Percentiles rank a stretch among this genome's conserved stretches.
These are phyloP conservation scores for Taenioides sp. DNA, from an alignment of 2,797 vertebrate species.

Conservation along the genomic window DNA sequence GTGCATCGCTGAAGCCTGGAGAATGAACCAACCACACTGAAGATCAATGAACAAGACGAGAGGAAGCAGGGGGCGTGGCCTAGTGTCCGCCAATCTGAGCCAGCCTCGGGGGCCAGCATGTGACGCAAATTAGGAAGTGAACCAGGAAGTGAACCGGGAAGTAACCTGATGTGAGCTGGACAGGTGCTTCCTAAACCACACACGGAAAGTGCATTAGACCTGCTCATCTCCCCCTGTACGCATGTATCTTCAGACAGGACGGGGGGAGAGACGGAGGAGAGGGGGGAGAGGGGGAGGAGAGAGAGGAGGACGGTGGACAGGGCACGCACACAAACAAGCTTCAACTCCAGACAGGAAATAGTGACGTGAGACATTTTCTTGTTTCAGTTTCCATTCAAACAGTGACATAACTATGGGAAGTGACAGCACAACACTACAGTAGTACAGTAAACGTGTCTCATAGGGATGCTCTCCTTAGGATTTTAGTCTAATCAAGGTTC, in stretches of 20 bases:
- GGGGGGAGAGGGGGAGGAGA: neutral
- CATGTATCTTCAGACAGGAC: too few species aligned
- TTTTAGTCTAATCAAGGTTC: too few species aligned
- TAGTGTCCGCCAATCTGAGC: constrained; percentile 67
- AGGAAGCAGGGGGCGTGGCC: constrained; percentile 70
- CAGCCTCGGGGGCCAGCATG: constrained; percentile 74
- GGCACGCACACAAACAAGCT: constrained; percentile 73
- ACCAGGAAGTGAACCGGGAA: constrained; percentile 82
- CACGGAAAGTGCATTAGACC: constrained; percentile 62
- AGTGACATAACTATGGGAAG: neutral
- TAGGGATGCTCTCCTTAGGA: too few species aligned
- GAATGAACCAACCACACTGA: constrained; percentile 62
- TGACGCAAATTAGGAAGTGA: constrained; percentile 78
- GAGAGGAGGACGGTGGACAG: constrained; percentile 62
- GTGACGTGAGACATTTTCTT: constrained; percentile 65
- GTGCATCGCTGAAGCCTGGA: constrained; percentile 32
- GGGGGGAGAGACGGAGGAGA: constrained; percentile 28
- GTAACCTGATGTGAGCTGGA: constrained; percentile 93
- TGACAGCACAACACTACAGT: neutral
- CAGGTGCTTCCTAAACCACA: constrained; percentile 93
- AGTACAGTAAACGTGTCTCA: too few species aligned
- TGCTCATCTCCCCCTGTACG: constrained; percentile 44
- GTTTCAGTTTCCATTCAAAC: constrained; percentile 59
- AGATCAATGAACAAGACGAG: constrained; percentile 79
- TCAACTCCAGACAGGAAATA: constrained; percentile 73